Evolutionary conservation across 1,140 invertebrate genomes (phyloP), one percentile per base, ranked within the genome.

Genomic region (Drosophila eugracilis): DNA sequence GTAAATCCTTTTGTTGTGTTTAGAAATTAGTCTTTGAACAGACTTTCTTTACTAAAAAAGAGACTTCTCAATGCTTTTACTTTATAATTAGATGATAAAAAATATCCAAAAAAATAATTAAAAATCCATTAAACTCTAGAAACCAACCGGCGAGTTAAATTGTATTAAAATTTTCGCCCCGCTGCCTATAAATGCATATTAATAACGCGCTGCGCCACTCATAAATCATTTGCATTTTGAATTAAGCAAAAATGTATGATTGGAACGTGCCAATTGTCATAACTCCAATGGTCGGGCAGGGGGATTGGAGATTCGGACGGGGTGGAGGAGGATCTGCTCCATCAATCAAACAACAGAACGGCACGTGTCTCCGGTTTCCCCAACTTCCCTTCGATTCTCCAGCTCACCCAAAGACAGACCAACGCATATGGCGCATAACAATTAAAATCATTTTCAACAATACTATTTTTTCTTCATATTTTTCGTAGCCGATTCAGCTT

Each of bases 191-290:
- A 67, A 66, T 69, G 47, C 62, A 69, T 69, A 69, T 69, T 65
- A 54, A 74, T 74, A 39, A 49, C 71, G 54, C 50, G 32, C 59
- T 49, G 66, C 66, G 52, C 66, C 15, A 71, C 57, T 63, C 55
- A 74, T 74, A 74, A 73, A 73, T 73, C 69, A 73, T 72, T 62
- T 60, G 47, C 67, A 73, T 60, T 73, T 52, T 73, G 41, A 52
- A 45, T 62, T 73, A 45, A 53, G 48, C 34, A 37, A 74, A 74
- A 73, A 74, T 69, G 26, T 75, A 52, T 59, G 70, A 60, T 70
- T 76, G 74, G 72, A 76, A 76, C 74, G 74, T 76, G 74, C 74
- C 74, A 76, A 76, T 76, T 76, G 74, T 70, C 74, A 70, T 47
- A 70, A 58, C 60, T 34, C 48, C 32, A 26, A 67, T n/a, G n/a